A percentile compares a stretch with the other conserved stretches of the same genome.
These are phyloP conservation scores for Trilocha varians DNA, from an alignment of 2,888 invertebrate species.

Conservation along the genomic window DNA sequence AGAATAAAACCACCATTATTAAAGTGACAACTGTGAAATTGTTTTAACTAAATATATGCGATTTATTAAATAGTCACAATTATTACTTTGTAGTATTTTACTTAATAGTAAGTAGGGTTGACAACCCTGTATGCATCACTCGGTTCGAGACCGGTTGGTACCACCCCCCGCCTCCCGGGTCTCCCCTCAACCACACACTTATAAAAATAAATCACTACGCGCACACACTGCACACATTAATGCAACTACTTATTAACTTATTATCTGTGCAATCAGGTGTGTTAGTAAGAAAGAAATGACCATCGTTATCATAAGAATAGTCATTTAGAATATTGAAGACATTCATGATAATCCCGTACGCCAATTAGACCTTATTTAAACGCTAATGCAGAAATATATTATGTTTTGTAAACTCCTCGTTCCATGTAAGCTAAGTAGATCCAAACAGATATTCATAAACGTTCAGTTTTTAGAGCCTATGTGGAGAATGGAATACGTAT, in stretches of 20 bases:
- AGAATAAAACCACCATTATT: too few relatives aligned
- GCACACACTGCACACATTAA: conserved; percentile 7
- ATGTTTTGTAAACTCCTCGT: background rate
- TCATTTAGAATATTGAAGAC: background rate
- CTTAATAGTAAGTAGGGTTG: too few relatives aligned
- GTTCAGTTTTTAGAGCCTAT: too few relatives aligned
- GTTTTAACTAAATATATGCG: too few relatives aligned
- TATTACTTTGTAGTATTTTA: too few relatives aligned
- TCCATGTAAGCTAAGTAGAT: too few relatives aligned
- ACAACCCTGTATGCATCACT: too few relatives aligned
- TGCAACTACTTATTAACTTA: conserved; percentile 1
- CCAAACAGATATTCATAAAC: too few relatives aligned
- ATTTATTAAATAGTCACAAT: too few relatives aligned
- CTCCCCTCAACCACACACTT: conserved; percentile 16
- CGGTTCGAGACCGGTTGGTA: conserved; percentile 49
- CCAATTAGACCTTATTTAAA: background rate
- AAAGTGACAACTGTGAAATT: too few relatives aligned
- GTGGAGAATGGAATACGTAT: too few relatives aligned
- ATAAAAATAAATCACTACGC: conserved; percentile 22
- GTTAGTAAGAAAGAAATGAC: background rate
- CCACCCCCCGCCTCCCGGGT: conserved; percentile 27
- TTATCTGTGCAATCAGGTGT: background rate
- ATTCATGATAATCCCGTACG: background rate
- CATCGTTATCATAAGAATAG: background rate
- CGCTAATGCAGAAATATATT: background rate